Evolutionary conservation across 2,888 invertebrate species (phyloP), one percentile per base, ranked within the genome.

Genomic region (Cryptophagus acutangulus): DNA sequence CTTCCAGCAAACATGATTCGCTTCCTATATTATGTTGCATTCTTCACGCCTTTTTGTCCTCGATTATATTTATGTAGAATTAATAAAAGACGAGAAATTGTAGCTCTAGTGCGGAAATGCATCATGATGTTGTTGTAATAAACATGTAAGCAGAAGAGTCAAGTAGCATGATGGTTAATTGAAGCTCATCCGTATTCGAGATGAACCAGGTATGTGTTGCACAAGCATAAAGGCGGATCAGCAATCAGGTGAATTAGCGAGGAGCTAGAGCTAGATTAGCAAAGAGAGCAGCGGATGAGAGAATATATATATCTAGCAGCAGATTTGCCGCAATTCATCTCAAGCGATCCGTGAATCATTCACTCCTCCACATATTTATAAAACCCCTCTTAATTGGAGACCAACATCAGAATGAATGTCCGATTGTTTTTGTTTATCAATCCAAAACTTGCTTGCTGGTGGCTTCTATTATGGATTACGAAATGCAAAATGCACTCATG

Each of bases 221-320:
- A 62, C 65, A 65, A 62, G 62, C 66, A 66, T 65, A 66, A 65
- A 65, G 58, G 61, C 47, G 57, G 57, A 63, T 64, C 61, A 58
- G 65, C 65, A 65, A 66, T 66, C 65, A 64, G 62, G 63, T 62
- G 66, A 64, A 67, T 67, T 60, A 55, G 52, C 51, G 51, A 46
- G 40, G 46, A 46, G 46, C 34, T 48, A 58, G 46, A 46, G 46
- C 34, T 48, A 58, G 58, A 63, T 63, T 62, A 65, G 61, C 62
- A 62, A 66, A 66, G 65, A 67, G 67, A 66, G 66, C 66, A 66
- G 62, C 62, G 46, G 46, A 48, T 48, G 47, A 44, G 46, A 45
- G 45, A 48, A 45, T 40, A 39, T 38, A 54, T n/a, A n/a, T n/a
- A 51, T 51, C 40, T 43, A 43, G 50, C 47, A 47, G 45, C 54